Evolutionary conservation across 2,888 invertebrate genomes (phyloP).

Genomic region (Tachina fera): DNA sequence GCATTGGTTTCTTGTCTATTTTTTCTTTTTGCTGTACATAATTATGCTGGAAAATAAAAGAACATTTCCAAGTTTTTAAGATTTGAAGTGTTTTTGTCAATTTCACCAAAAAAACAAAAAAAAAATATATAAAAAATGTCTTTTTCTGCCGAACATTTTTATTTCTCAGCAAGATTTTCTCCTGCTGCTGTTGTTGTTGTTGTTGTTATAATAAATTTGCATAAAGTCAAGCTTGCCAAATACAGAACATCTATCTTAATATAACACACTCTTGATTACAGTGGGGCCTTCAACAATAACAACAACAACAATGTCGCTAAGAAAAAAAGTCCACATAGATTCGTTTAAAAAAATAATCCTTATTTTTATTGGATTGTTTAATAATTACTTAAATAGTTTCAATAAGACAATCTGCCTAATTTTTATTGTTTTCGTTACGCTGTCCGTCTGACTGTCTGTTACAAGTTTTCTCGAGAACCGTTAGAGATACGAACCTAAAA

Average conservation of each 20-base stretch:
- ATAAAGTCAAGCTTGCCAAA: constrained; percentile 68
- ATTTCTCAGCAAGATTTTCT: constrained; percentile 49
- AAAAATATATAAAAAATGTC: constrained; percentile 40
- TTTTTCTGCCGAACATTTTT: constrained; percentile 53
- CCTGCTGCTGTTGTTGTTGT: constrained; percentile 28
- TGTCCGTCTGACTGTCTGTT: too few species aligned
- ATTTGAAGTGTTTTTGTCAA: constrained; percentile 70
- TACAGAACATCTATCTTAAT: constrained; percentile 56
- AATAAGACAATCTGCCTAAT: too few species aligned
- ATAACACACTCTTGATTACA: constrained; percentile 34
- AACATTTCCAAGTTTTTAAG: constrained; percentile 64
- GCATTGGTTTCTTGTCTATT: constrained; percentile 16
- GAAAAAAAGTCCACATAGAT: too few species aligned
- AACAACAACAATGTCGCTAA: neutral
- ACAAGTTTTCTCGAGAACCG: too few species aligned
- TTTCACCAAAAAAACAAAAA: constrained; percentile 56
- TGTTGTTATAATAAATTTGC: constrained; percentile 58
- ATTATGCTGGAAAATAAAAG: constrained; percentile 28
- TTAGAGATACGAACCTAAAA: too few species aligned
- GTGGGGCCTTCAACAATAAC: neutral
- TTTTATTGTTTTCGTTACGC: too few species aligned
- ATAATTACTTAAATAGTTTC: too few species aligned
- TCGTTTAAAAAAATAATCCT: too few species aligned
- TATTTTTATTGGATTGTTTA: too few species aligned
- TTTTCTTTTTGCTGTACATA: constrained; percentile 19